phyloP scores from a whole-genome alignment of 2,888 invertebrate genomes.

The Pyrochroa serraticornis region DNA sequence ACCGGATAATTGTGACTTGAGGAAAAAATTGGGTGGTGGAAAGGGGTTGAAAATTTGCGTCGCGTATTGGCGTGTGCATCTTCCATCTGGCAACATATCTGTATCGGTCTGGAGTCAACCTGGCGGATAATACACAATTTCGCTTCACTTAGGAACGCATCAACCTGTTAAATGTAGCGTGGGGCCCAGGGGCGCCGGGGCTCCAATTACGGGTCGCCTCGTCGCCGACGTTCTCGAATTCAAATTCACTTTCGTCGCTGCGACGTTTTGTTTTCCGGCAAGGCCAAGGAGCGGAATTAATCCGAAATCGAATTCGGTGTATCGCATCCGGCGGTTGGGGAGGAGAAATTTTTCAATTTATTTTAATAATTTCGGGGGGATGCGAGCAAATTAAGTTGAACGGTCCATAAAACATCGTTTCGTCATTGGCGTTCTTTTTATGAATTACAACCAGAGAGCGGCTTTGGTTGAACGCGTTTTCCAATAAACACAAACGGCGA shows the following conservation, averaged over 20 bases:
- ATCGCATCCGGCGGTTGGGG: slow-evolving; percentile 1
- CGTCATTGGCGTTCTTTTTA: slow-evolving; percentile 17
- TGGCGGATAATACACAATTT: slow-evolving; percentile 42
- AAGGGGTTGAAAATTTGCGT: too few species aligned
- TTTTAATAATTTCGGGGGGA: slow-evolving; percentile 18
- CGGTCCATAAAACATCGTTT: slow-evolving; percentile 15
- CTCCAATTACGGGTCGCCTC: slow-evolving; percentile 13
- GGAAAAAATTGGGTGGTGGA: too few species aligned
- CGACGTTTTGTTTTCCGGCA: neutral
- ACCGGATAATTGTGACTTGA: too few species aligned
- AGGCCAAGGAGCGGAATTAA: neutral
- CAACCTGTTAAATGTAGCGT: slow-evolving; percentile 44
- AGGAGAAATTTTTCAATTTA: slow-evolving; percentile 10
- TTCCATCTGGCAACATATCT: slow-evolving; percentile 9
- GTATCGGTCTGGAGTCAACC: slow-evolving; percentile 30
- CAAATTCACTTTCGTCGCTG: neutral
- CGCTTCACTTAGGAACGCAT: slow-evolving; percentile 41
- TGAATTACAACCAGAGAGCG: slow-evolving; percentile 17
- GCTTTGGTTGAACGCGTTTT: slow-evolving; percentile 25
- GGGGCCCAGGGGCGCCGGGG: slow-evolving; percentile 26
- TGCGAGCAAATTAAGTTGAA: slow-evolving; percentile 17
- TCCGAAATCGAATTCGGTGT: slow-evolving; percentile 8
- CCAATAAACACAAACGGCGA: slow-evolving; percentile 31
- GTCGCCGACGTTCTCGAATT: slow-evolving; percentile 4
- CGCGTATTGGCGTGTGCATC: too few species aligned